Conservation (phyloP, 2,888 invertebrate genomes). For the Pachymerium ferrugineum region DNA sequence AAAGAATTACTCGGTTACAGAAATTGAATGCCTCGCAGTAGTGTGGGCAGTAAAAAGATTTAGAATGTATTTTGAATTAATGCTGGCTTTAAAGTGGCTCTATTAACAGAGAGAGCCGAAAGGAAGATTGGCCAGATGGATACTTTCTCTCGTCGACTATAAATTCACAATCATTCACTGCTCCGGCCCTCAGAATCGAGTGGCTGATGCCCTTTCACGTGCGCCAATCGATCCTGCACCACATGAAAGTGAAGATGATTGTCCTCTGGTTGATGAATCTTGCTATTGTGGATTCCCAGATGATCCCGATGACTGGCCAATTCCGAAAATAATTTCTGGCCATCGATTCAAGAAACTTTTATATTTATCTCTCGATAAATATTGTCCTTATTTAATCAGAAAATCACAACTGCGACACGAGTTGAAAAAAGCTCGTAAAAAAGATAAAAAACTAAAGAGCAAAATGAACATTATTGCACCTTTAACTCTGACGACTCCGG, state of each 20-base stretch:
- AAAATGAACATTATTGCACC: too few relatives aligned
- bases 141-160: not conserved
- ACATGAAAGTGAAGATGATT: not conserved
- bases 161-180: not conserved
- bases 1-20: not conserved
- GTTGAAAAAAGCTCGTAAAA: too few relatives aligned
- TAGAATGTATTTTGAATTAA: not conserved
- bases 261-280: not conserved
- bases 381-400: too few relatives aligned
- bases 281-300: too few relatives aligned
- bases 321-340: too few relatives aligned
- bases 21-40: not conserved
- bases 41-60: not conserved
- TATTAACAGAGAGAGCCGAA: not conserved
- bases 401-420: too few relatives aligned
- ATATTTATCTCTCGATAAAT: too few relatives aligned
- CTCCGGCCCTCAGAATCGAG: too few relatives aligned
- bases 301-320: too few relatives aligned
- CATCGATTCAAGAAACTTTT: too few relatives aligned
- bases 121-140: not conserved
- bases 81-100: not conserved
- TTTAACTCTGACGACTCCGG: too few relatives aligned
- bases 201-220: not conserved
- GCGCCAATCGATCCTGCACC: not conserved
- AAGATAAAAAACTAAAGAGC: too few relatives aligned